Conservation (phyloP, 2,888 invertebrate species). For the Pristionchus maxplancki region DNA sequence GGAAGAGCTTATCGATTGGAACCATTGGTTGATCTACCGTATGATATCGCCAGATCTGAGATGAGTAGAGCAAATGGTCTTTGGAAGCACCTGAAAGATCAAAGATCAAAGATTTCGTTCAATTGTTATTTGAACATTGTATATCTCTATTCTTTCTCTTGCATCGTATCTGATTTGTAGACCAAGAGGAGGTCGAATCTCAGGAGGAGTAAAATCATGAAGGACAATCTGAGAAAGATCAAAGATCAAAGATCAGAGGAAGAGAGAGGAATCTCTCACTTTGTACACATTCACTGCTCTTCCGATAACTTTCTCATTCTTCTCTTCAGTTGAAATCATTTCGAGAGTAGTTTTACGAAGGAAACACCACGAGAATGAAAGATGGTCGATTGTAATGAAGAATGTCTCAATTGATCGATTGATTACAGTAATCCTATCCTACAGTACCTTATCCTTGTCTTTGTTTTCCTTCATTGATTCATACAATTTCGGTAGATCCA, state of each 20-base stretch:
- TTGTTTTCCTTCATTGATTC: background rate
- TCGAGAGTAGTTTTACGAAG: conserved; percentile 24
- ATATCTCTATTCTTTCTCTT: conserved; percentile 42
- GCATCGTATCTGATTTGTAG: conserved; percentile 40
- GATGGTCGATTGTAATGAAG: background rate
- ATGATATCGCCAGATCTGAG: conserved; percentile 42
- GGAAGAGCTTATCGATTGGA: background rate
- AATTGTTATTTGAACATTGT: background rate
- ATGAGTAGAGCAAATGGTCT: background rate
- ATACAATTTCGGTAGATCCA: background rate
- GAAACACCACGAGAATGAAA: conserved; percentile 1
- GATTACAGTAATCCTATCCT: too few species aligned
- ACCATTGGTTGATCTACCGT: background rate
- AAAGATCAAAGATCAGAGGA: background rate
- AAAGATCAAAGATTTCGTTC: background rate
- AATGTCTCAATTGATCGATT: background rate
- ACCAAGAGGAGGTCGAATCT: background rate
- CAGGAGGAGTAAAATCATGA: background rate
- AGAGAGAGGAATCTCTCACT: background rate
- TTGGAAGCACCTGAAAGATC: conserved; percentile 23
- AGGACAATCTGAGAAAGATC: background rate
- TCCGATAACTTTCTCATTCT: conserved; percentile 33
- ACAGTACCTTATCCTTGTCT: background rate
- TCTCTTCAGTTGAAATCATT: background rate
- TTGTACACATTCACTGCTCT: conserved; percentile 16